Conservation (phyloP, 35 echinoderm and acorn worm genomes). For the Chiridota heheva region DNA sequence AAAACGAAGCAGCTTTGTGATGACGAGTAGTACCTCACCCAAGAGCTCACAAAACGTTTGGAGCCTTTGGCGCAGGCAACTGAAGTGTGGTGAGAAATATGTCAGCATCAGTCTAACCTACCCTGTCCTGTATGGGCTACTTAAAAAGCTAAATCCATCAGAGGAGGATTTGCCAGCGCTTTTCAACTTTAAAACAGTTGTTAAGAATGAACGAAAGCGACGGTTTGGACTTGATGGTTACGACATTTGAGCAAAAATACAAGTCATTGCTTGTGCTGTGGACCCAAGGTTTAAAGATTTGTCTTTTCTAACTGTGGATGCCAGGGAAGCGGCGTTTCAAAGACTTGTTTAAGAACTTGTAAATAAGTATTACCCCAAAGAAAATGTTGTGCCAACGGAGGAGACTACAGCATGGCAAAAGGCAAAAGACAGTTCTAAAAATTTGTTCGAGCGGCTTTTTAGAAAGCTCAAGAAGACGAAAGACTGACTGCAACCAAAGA, state of each 20-base stretch:
- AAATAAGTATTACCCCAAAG: no score
- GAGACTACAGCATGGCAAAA: no score
- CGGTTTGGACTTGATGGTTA: not conserved
- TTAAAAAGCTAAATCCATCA: not conserved
- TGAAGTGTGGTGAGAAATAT: conserved; percentile 4
- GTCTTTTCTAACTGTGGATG: not conserved
- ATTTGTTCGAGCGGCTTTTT: no score
- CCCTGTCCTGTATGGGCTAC: not conserved
- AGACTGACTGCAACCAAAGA: no score
- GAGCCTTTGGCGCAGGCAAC: not conserved
- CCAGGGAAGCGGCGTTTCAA: not conserved
- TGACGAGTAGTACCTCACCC: not conserved
- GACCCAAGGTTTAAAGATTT: conserved; percentile 4
- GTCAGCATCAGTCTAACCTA: conserved; percentile 5
- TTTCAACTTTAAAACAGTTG: not conserved
- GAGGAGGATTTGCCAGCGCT: not conserved
- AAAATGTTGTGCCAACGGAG: no score
- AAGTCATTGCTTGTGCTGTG: conserved; percentile 4
- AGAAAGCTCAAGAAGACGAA: no score
- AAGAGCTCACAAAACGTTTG: not conserved
- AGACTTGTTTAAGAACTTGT: no score
- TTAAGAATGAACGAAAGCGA: not conserved
- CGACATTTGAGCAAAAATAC: not conserved
- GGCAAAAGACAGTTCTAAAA: no score
- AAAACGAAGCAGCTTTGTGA: no score